Evolutionary conservation across 2,888 invertebrate genomes (phyloP).

Genomic region (Unio pictorum): DNA sequence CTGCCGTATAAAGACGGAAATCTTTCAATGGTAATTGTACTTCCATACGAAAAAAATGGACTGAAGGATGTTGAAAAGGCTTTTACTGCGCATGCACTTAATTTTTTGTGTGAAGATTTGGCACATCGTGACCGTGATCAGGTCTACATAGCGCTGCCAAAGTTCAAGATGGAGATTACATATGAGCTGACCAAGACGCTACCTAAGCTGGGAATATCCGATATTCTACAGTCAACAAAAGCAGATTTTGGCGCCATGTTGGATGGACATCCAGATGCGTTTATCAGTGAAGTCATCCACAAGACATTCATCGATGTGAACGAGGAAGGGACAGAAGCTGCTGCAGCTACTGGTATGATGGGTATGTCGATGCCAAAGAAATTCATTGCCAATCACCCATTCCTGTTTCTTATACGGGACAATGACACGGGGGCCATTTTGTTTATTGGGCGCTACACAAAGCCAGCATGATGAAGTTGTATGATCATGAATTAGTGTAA

Average conservation of each 20-base stretch:
- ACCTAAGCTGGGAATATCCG: constrained; percentile 42
- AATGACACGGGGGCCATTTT: constrained; percentile 20
- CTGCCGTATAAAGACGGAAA: constrained; percentile 76
- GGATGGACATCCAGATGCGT: constrained; percentile 4
- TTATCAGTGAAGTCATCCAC: constrained; percentile 34
- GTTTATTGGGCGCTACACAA: constrained; percentile 28
- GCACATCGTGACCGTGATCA: constrained; percentile 3
- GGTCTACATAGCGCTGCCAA: constrained; percentile 42
- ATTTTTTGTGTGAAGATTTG: constrained; percentile 1
- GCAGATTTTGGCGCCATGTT: constrained; percentile 32
- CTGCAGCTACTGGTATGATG: constrained; percentile 13
- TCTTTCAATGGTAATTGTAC: constrained; percentile 25
- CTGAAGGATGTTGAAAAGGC: constrained; percentile 18
- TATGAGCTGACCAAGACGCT: constrained; percentile 36
- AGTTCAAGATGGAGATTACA: constrained; percentile 42
- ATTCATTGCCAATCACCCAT: constrained; percentile 36
- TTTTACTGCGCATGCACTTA: constrained; percentile 7
- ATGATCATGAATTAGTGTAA: no score
- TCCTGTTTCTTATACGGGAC: constrained; percentile 31
- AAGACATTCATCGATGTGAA: constrained; percentile 36
- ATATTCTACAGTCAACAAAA: constrained; percentile 39
- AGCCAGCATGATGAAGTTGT: constrained; percentile 10
- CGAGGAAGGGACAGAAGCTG: constrained; percentile 32
- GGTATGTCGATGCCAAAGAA: constrained; percentile 2
- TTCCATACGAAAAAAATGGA: constrained; percentile 33